These are phyloP conservation scores for Andrena fulva DNA, from an alignment of 2,888 invertebrate species.

Conservation along the genomic window DNA sequence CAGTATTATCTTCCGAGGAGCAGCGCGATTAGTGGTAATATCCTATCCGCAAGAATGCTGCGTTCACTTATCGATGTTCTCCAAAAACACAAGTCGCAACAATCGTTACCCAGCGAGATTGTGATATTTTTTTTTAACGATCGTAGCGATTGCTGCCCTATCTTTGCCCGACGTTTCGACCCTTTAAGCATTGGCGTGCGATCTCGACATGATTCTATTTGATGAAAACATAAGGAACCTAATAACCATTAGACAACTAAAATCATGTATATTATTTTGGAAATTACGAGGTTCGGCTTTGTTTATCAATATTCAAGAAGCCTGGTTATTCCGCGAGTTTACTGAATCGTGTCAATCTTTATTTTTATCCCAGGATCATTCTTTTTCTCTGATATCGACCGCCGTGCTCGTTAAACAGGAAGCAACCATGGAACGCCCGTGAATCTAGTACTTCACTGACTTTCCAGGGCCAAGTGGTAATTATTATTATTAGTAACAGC, in stretches of 20 bases:
- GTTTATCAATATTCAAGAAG: not conserved
- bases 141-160: constrained; percentile 29
- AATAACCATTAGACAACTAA: not conserved
- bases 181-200: constrained; percentile 26
- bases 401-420: not conserved
- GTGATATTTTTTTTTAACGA: constrained; percentile 29
- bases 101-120: constrained; percentile 24
- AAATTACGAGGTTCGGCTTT: not conserved
- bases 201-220: not conserved
- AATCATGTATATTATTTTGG: not conserved
- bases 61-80: constrained; percentile 41
- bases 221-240: not conserved
- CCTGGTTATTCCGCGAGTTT: not conserved
- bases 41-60: constrained; percentile 6
- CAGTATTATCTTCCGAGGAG: constrained; percentile 15
- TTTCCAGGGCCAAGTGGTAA: not conserved
- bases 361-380: not conserved
- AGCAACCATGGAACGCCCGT: not conserved
- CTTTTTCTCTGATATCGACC: not conserved
- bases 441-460: not conserved
- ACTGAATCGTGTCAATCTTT: not conserved
- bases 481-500: constrained; percentile 7
- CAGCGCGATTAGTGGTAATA: constrained; percentile 4
- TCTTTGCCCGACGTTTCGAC: constrained; percentile 29
- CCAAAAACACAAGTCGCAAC: constrained; percentile 26